phyloP scores from a whole-genome alignment of 2,797 vertebrate species.

The Leptodactylus fallax region DNA sequence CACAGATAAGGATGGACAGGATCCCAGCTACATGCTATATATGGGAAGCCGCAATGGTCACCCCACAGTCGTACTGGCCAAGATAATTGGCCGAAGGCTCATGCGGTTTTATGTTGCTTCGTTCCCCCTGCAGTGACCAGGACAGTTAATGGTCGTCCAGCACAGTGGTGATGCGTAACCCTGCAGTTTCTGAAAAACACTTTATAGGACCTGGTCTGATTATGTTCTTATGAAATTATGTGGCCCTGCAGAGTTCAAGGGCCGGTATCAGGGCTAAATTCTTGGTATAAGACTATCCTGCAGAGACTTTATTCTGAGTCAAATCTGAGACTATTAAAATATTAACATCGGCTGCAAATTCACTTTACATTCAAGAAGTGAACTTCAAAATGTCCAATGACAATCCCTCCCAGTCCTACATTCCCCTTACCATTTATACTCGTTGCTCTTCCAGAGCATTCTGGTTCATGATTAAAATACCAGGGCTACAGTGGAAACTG shows the following conservation, averaged over 20 bases:
- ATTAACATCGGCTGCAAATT: not conserved
- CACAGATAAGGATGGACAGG: conserved; percentile 4
- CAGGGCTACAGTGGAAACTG: not conserved
- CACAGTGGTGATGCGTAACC: conserved; percentile 4
- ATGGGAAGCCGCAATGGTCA: not conserved
- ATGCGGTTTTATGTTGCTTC: conserved; percentile 1
- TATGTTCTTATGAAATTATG: not conserved
- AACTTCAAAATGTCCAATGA: not conserved
- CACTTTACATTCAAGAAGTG: not conserved
- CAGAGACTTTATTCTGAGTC: not conserved
- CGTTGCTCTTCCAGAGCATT: not conserved
- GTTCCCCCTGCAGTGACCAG: conserved; percentile 25
- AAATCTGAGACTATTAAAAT: not conserved
- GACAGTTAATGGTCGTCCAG: conserved; percentile 50
- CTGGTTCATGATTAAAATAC: not conserved
- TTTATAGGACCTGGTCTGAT: conserved; percentile 8
- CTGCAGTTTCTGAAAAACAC: conserved; percentile 1
- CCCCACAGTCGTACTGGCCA: conserved; percentile 8
- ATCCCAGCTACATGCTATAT: not conserved
- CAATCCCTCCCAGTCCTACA: not conserved
- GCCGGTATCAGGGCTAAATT: not conserved
- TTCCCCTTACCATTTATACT: no score
- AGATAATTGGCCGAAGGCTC: conserved; percentile 47
- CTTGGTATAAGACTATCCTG: not conserved
- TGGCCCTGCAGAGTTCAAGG: conserved; percentile 13